Base-by-base conservation (phyloP, 2,113 vertebrate genomes). In the Prunella fulvescens region DNA sequence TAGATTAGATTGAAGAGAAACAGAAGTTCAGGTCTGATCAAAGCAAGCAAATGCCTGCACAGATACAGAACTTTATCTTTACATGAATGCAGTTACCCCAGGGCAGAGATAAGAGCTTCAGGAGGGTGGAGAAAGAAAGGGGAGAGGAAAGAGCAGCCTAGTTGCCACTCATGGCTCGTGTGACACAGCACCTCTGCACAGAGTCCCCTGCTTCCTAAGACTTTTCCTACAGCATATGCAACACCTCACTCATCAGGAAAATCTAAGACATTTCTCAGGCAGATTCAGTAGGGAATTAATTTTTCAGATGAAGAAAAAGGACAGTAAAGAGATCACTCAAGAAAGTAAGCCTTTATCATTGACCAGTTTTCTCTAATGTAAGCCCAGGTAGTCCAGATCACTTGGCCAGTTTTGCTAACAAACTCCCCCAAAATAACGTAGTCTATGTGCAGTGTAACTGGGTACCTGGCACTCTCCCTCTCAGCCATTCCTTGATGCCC, bases 81-180 rank as follows among this genome's bases (percentile, higher is more conserved):
- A 85, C 28, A 35, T 11, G 23, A 88, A 77, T 0, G 1, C 35
- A 64, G 40, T 67, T 61, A 87, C 47, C 56, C 65, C 40, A 53
- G 31, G 53, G 83, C 58, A 88, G 33, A 80, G 76, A 72, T 22
- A 76, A 67, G 45, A 29, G 35, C 73, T 93, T 82, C 3, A 7
- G 19, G 45, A 88, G 13, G 26, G 44, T 2, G 17, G 23, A 66
- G 35, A 79, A 88, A 67, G 24, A 65, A 90, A 71, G 10, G 6
- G 25, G 28, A 77, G 47, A 89, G 47, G 19, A 20, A 56, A 73
- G 45, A 89, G 35, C 69, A 79, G 57, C 20, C 51, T 6, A 35
- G 56, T 44, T 76, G 53, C 33, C 39, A 51, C 35, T 17, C 4
- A 1, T 1, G 2, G 60, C 62, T 62, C 70, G 7, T 0, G 1